phyloP scores from a whole-genome alignment of 37 sponge, comb jelly and placozoan species.

The Beroe forskalii region DNA sequence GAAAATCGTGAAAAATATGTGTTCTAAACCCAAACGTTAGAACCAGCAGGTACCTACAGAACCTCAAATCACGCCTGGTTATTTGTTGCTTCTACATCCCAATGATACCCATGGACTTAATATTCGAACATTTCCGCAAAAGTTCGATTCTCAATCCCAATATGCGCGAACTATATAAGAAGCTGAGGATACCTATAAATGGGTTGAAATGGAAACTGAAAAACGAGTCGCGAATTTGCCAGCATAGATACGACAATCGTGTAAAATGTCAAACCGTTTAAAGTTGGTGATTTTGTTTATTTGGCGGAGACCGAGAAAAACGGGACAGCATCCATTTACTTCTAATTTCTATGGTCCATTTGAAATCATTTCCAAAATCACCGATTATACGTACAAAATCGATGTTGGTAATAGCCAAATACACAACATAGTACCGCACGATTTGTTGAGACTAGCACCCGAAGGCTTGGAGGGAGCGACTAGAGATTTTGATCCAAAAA shows the following conservation, averaged over 20 bases:
- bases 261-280: background rate
- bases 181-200: background rate
- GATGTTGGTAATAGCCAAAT: background rate
- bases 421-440: background rate
- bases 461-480: too few species aligned
- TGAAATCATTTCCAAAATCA: background rate
- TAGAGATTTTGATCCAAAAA: background rate
- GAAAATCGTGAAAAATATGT: background rate
- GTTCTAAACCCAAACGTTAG: background rate
- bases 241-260: background rate
- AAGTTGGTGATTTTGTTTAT: background rate
- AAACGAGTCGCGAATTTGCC: background rate
- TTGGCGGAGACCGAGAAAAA: background rate
- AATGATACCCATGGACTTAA: background rate
- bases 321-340: background rate
- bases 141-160: background rate
- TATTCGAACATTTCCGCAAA: background rate
- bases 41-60: background rate
- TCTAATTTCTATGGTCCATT: too few species aligned
- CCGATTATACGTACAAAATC: too few species aligned
- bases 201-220: background rate
- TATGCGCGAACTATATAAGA: background rate
- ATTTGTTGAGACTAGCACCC: background rate
- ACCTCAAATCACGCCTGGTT: background rate
- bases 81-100: background rate